Evolutionary conservation across 2,113 vertebrate genomes (phyloP), one percentile per base, ranked within the genome.

Genomic region (Oreochromis niloticus): DNA sequence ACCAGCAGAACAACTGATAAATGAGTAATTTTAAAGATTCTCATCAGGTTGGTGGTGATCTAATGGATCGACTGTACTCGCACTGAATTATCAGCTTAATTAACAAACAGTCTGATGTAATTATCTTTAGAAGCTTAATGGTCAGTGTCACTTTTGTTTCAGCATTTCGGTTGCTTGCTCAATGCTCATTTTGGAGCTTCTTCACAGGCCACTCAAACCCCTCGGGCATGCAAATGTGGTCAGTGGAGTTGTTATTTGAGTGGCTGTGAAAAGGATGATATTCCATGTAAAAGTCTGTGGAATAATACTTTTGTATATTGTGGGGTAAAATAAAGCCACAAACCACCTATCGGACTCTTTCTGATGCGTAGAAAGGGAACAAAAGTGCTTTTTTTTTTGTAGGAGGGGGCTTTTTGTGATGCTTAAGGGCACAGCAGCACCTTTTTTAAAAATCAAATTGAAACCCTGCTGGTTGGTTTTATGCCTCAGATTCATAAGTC

Each of bases 171-270:
- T 82, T 54, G 52, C 55, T 27, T 41, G 22, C 9, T 32, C 19
- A 14, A 54, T 86, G 50, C 48, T 82, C 16, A 81, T 80, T 89
- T 80, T 22, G 43, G 41, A 59, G n/a, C 41, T 57, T 66, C 66
- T 66, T 1, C 34, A 75, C 8, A 6, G 8, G 24, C 36, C 75
- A 43, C 87, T 86, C 43, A 27, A 66, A 57, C 4, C 54, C 39
- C 68, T 3, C 13, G 4, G 0, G 43, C 50, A 12, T 55, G 41
- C 32, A 63, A 1, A 0, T 27, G 19, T 27, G 13, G 5, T 48
- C 6, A 8, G 3, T 78, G 46, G 27, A 79, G 54, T 34, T 66
- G 16, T 17, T 48, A 48, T 0, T 50, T 56, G 12, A 19, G 14
- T 0, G 13, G 0, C 17, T 39, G 36, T 57, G 52, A 17, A 68